These are phyloP conservation scores for Apomyelois bistriatella DNA, from an alignment of 2,888 invertebrate genomes.

Conservation along the genomic window DNA sequence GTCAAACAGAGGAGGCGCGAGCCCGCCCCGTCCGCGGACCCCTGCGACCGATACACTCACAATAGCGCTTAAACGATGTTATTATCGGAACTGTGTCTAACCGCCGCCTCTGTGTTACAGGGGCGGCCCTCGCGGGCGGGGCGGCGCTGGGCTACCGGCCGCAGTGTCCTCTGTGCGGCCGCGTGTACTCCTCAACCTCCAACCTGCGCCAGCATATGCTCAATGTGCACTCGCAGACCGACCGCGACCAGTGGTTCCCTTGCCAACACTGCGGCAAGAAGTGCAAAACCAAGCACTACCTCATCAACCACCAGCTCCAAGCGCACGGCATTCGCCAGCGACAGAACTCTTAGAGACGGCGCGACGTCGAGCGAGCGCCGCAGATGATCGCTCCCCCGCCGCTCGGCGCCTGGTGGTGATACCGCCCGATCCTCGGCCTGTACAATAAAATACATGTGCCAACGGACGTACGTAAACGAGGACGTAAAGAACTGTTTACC, in stretches of 20 bases:
- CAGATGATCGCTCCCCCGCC: constrained; percentile 33
- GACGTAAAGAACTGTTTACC: constrained; percentile 28
- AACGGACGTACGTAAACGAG: constrained; percentile 34
- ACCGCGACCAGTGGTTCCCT: constrained; percentile 85
- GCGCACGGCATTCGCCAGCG: constrained; percentile 87
- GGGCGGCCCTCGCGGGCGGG: constrained; percentile 81
- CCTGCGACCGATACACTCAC: constrained; percentile 59
- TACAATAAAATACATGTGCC: constrained; percentile 34
- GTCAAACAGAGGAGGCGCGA: constrained; percentile 80
- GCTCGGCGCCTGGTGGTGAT: constrained; percentile 45
- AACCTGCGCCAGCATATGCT: constrained; percentile 88
- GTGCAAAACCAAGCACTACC: constrained; percentile 88
- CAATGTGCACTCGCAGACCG: constrained; percentile 86
- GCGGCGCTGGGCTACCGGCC: constrained; percentile 80
- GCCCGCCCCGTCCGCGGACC: constrained; percentile 53
- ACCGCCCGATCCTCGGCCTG: constrained; percentile 20
- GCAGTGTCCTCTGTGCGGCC: constrained; percentile 85
- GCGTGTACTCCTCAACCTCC: constrained; percentile 86
- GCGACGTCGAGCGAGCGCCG: constrained; percentile 50
- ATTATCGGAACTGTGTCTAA: constrained; percentile 52
- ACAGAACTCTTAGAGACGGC: constrained; percentile 78
- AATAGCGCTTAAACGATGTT: constrained; percentile 60
- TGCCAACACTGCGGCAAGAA: constrained; percentile 87
- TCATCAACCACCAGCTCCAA: constrained; percentile 87
- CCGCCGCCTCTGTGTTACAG: constrained; percentile 84